A percentile compares a stretch with the other conserved stretches of the same genome.
Evolutionary conservation across 2,113 vertebrate genomes (phyloP).

Genomic region (Hystrix brachyura): DNA sequence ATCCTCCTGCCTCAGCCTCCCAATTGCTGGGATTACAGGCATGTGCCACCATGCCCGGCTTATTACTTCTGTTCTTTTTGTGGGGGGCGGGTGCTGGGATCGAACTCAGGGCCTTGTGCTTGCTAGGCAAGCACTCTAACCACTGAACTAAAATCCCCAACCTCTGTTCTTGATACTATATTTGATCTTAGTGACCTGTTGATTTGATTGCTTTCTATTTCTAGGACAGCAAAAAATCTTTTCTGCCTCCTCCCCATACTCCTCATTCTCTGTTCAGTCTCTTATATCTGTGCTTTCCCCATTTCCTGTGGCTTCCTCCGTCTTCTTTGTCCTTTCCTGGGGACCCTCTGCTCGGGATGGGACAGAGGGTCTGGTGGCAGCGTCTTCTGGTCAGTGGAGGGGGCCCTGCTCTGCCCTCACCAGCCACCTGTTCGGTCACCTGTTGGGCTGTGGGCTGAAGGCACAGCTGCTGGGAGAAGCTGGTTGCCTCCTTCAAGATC

Average conservation of each 20-base stretch:
- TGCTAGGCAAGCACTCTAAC: too few species aligned
- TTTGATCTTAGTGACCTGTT: neutral
- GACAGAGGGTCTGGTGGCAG: neutral
- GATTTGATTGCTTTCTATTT: conserved; percentile 2
- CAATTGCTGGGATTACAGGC: neutral
- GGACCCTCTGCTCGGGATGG: neutral
- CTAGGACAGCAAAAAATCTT: neutral
- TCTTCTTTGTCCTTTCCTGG: neutral
- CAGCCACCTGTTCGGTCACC: neutral
- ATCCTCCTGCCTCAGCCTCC: neutral
- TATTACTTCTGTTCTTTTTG: neutral
- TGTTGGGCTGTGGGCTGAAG: neutral
- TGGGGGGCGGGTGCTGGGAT: too few species aligned
- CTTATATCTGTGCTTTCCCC: neutral
- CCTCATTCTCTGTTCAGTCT: neutral
- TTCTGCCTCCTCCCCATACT: neutral
- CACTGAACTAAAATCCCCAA: too few species aligned
- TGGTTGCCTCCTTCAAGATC: fast-evolving
- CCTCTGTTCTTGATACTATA: neutral
- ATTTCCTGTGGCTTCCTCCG: neutral
- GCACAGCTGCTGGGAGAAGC: neutral
- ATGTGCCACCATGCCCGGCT: neutral
- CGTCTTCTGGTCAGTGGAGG: neutral
- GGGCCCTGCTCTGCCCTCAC: neutral
- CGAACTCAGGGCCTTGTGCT: too few species aligned